Evolutionary conservation across 2,113 vertebrate species (phyloP).

Genomic region (Sialia sialis): DNA sequence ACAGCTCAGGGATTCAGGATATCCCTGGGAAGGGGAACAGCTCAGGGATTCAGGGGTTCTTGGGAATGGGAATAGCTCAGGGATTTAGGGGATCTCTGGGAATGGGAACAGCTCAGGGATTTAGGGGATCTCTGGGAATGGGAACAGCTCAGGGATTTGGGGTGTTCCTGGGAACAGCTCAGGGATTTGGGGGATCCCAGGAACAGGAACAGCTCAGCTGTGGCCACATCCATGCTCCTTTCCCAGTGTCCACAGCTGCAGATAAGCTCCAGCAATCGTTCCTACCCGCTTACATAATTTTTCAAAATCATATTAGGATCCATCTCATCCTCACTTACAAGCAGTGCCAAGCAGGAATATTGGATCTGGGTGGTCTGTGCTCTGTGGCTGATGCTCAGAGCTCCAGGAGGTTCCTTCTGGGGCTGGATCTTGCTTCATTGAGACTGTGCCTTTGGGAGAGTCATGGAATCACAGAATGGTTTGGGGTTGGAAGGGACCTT

Average conservation of each 20-base stretch:
- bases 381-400: background rate
- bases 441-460: background rate
- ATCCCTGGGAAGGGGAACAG: background rate
- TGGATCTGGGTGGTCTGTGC: background rate
- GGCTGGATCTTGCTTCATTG: background rate
- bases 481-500: background rate
- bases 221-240: background rate
- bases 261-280: background rate
- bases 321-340: background rate
- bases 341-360: fast-evolving
- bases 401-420: background rate
- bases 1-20: background rate
- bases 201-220: background rate
- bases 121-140: no score
- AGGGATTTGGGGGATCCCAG: background rate
- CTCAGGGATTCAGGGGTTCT: background rate
- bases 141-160: background rate
- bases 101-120: background rate
- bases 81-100: no score
- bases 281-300: background rate
- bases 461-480: fast-evolving
- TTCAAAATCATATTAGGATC: background rate
- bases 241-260: background rate
- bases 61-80: background rate
- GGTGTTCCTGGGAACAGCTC: background rate